phyloP scores from a whole-genome alignment of 2,797 vertebrate genomes.

The Iguana delicatissima region DNA sequence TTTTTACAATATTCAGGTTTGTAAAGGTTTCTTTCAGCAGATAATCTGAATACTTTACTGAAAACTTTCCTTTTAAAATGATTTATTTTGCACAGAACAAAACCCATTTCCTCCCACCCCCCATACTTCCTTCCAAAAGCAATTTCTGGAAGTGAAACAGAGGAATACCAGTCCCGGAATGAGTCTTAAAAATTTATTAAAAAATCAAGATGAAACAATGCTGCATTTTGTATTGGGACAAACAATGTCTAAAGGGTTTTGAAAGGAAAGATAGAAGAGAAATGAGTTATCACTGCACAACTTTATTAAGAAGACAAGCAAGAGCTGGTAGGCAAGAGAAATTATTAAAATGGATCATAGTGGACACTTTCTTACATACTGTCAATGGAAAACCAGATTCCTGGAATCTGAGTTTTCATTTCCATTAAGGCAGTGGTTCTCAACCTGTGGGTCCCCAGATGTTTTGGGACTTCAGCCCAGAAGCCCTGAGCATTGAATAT shows the following conservation, averaged over 20 bases:
- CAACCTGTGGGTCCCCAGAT: too few species aligned
- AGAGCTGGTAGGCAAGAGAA: not conserved
- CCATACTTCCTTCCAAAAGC: not conserved
- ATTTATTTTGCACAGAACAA: not conserved
- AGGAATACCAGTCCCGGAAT: not conserved
- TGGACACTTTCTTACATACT: not conserved
- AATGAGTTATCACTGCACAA: not conserved
- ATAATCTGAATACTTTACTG: constrained; percentile 36
- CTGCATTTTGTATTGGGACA: not conserved
- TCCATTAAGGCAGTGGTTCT: too few species aligned
- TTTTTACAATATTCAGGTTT: constrained; percentile 37
- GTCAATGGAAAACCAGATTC: too few species aligned
- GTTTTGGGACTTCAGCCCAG: too few species aligned
- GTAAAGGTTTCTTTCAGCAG: constrained; percentile 21
- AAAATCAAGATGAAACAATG: not conserved
- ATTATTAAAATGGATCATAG: not conserved
- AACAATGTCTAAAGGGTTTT: not conserved
- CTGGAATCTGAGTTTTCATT: too few species aligned
- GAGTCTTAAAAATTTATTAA: not conserved
- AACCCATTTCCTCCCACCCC: not conserved
- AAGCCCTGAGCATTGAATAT: too few species aligned
- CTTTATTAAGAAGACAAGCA: not conserved
- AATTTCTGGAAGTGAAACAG: not conserved
- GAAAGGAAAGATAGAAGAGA: not conserved
- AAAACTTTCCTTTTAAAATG: constrained; percentile 21